phyloP scores from a whole-genome alignment of 2,113 vertebrate genomes.

The Romanogobio albipinnatus region DNA sequence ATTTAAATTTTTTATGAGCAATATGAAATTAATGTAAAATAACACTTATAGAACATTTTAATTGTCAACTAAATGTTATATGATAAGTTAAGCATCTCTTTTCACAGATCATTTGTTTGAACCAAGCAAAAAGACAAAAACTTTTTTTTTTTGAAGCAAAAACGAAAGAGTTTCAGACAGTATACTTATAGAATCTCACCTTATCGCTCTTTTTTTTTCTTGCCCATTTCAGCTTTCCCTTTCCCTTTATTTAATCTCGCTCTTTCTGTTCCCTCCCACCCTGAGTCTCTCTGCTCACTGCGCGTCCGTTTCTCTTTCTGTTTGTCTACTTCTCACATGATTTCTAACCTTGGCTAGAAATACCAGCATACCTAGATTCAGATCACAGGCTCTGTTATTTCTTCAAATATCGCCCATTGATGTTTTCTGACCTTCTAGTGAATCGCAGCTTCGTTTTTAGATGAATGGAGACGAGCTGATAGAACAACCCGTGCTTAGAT shows the following conservation, averaged over 20 bases:
- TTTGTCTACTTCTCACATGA: slow-evolving; percentile 5
- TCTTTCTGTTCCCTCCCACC: slow-evolving; percentile 4
- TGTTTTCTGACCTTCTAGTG: slow-evolving; percentile 35
- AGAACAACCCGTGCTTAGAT: slow-evolving; percentile 20
- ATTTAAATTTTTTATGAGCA: not conserved
- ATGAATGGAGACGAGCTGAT: slow-evolving; percentile 36
- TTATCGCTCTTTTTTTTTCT: not conserved
- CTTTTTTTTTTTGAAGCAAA: too few species aligned
- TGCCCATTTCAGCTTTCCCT: not conserved
- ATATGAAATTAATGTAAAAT: not conserved
- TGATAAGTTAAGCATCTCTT: too few species aligned
- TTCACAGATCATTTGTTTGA: too few species aligned
- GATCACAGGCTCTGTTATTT: slow-evolving; percentile 18
- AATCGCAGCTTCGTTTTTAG: slow-evolving; percentile 10
- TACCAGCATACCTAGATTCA: slow-evolving; percentile 30
- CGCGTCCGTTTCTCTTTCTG: slow-evolving; percentile 25
- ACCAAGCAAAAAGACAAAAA: too few species aligned
- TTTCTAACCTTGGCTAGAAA: slow-evolving; percentile 29
- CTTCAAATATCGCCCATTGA: slow-evolving; percentile 21
- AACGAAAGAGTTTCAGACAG: not conserved
- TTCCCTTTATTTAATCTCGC: not conserved
- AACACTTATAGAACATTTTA: not conserved
- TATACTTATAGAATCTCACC: not conserved
- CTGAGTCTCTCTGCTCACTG: not conserved
- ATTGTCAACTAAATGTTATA: too few species aligned